Conservation (phyloP, 1,140 invertebrate genomes). For the Glomeris maerens region DNA sequence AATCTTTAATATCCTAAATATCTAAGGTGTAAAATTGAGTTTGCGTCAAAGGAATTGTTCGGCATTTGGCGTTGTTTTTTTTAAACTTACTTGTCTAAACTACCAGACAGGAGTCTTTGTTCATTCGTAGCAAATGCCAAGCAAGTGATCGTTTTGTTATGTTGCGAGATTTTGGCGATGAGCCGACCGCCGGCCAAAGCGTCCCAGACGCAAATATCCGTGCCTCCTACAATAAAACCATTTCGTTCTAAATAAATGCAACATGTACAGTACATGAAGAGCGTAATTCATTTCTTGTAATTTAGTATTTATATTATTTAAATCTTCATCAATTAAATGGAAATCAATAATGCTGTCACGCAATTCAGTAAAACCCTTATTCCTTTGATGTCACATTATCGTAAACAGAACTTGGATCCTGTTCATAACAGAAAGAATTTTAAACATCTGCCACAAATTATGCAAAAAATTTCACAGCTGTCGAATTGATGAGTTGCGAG, state of each 20-base stretch:
- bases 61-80: too few species aligned
- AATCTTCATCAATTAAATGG: too few species aligned
- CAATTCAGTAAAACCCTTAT: too few species aligned
- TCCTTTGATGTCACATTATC: too few species aligned
- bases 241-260: background rate
- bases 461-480: too few species aligned
- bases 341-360: too few species aligned
- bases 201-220: conserved; percentile 87
- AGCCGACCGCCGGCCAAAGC: conserved; percentile 67
- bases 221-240: conserved; percentile 47
- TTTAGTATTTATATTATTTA: too few species aligned
- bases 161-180: conserved; percentile 58
- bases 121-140: conserved; percentile 61
- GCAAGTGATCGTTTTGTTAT: conserved; percentile 88
- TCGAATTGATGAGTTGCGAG: too few species aligned
- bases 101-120: conserved; percentile 68
- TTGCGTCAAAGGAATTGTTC: too few species aligned
- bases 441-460: background rate
- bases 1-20: conserved; percentile 2
- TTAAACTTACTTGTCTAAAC: conserved; percentile 52
- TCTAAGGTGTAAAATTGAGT: background rate
- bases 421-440: too few species aligned
- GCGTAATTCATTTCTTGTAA: background rate
- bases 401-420: too few species aligned
- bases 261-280: background rate